Conservation (phyloP, 92 coral and sea anemone genomes). For the Porites lobata region DNA sequence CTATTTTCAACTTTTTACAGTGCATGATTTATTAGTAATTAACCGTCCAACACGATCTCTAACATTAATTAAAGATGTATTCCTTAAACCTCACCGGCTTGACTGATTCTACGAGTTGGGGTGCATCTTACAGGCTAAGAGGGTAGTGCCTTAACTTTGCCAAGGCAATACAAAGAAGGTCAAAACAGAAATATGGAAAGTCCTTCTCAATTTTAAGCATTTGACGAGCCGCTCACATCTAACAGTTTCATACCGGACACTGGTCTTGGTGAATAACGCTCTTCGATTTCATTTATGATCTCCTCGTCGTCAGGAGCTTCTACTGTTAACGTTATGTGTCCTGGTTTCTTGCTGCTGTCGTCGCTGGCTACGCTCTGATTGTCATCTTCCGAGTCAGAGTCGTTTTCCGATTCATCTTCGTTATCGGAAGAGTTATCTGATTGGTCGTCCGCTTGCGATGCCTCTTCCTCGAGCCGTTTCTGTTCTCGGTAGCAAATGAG, state of each 20-base stretch:
- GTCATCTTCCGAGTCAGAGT: constrained; percentile 64
- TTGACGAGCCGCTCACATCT: constrained; percentile 31
- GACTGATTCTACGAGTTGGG: neutral
- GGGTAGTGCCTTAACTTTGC: neutral
- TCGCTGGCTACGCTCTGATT: constrained; percentile 31
- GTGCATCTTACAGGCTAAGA: too few species aligned
- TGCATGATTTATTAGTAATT: neutral
- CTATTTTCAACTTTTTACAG: neutral
- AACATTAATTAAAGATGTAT: too few species aligned
- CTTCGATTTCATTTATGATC: neutral
- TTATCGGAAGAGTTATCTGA: constrained; percentile 43
- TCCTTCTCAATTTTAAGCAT: constrained; percentile 2
- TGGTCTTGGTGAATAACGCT: neutral
- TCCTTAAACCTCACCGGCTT: neutral
- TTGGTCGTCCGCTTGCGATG: constrained; percentile 45
- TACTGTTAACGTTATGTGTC: constrained; percentile 10
- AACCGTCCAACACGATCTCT: too few species aligned
- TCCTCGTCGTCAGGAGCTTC: constrained; percentile 4
- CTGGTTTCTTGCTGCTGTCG: neutral
- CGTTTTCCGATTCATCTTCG: constrained; percentile 47
- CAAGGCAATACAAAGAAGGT: neutral
- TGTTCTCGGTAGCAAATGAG: constrained; percentile 75
- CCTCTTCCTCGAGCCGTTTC: constrained; percentile 53
- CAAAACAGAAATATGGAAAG: neutral
- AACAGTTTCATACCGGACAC: neutral